A percentile compares a stretch with the other conserved stretches of the same genome.
Conservation (phyloP, 2,113 vertebrate species). For the Saccopteryx bilineata region DNA sequence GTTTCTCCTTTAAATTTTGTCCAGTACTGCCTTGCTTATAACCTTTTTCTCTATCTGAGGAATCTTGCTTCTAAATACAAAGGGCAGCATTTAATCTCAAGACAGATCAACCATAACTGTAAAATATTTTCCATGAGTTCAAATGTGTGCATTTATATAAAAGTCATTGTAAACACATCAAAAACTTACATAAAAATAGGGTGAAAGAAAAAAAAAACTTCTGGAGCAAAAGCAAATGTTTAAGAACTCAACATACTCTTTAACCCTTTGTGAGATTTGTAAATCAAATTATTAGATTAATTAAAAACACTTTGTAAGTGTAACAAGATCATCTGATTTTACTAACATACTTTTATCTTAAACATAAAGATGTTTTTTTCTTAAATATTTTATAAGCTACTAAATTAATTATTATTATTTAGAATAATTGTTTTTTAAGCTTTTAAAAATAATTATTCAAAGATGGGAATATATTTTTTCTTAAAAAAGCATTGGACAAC, state of each 20-base stretch:
- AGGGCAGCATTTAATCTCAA: neutral
- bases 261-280: neutral
- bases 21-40: neutral
- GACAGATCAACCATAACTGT: neutral
- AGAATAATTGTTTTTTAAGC: neutral
- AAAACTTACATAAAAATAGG: conserved; percentile 30
- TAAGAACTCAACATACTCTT: neutral
- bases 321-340: neutral
- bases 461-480: neutral
- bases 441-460: neutral
- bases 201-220: neutral
- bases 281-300: neutral
- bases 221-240: neutral
- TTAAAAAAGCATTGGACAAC: neutral
- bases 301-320: conserved; percentile 15
- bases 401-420: neutral
- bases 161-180: neutral
- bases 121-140: conserved; percentile 50
- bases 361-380: conserved; percentile 13
- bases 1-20: neutral
- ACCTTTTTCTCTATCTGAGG: neutral
- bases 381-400: neutral
- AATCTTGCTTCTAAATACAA: conserved; percentile 5
- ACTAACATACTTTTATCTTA: conserved; percentile 23
- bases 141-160: neutral